Base-by-base conservation (phyloP, 2,888 invertebrate genomes). In the Drosophila hamatofila region DNA sequence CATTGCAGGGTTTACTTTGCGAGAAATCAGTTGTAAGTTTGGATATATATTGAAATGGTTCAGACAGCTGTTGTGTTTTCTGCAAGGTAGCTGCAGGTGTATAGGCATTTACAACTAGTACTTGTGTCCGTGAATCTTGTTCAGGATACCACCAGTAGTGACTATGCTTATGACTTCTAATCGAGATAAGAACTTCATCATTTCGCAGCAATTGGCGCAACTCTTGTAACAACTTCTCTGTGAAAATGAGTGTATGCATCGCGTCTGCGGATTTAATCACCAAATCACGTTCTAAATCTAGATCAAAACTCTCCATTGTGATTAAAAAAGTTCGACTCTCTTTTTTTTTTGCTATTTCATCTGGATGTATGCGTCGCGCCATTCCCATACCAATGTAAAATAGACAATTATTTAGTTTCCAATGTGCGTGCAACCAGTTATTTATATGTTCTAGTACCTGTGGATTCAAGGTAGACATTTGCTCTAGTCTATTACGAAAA, bases 61-160 rank as follows among this genome's bases (percentile, higher is more conserved):
- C 78, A 2, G 44, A 14, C 2, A 79, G 44, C 39, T 55, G 7
- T 2, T 65, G 48, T 9, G 62, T 60, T 42, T 67, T 72, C 18
- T 71, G 42, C 63, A 70, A 70, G 42, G 72, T 59, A 1, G 23
- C 14, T n/a, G 56, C 63, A 6, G 48, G 14, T 5, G 78, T 71
- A 42, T 75, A 79, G 2, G 60, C 72, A 39, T 79, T 79, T 7
- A 79, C 70, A 9, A 72, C 79, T n/a, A 79, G 55, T 0, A 78
- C 75, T 18, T 78, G 75, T 0, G 79, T 72, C 2, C 67, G 58
- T 12, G 79, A 78, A 11, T 78, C 75, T 46, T 75, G 78, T 14
- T 79, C 72, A 1, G 79, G 79, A 25, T 78, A 79, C 73, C 78
- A 79, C 79, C 79, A 79, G 46, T 78, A 79, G 23, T 70, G 75